A percentile compares a stretch with the other conserved stretches of the same genome.
These are phyloP conservation scores for Anolis apletophallus DNA, from an alignment of 2,797 vertebrate genomes.

Conservation along the genomic window DNA sequence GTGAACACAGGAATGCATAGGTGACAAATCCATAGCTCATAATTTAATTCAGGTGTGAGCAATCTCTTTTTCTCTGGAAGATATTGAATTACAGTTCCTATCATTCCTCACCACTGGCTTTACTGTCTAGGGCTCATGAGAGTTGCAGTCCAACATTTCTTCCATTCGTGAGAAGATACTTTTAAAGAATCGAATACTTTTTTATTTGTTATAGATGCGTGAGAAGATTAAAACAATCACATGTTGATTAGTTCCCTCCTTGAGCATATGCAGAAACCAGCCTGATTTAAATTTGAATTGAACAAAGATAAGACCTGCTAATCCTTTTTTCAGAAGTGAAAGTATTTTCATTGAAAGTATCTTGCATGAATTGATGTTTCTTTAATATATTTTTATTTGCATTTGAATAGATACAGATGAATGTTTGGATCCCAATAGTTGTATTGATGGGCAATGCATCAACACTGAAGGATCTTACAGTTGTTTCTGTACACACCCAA, in stretches of 20 bases:
- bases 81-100: neutral
- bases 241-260: neutral
- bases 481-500: conserved; percentile 91
- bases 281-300: conserved; percentile 25
- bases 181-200: conserved; percentile 22
- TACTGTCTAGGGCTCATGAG: neutral
- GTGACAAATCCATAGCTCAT: neutral
- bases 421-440: conserved; percentile 90
- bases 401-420: conserved; percentile 89
- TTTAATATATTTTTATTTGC: conserved; percentile 64
- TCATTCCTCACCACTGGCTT: neutral
- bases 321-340: conserved; percentile 26
- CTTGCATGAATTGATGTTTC: conserved; percentile 61
- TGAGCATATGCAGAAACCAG: neutral
- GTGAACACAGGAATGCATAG: too few relatives aligned
- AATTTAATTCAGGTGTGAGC: neutral
- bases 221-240: neutral
- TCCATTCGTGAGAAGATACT: conserved; percentile 4
- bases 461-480: conserved; percentile 93
- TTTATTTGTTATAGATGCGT: neutral
- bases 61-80: neutral
- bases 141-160: neutral
- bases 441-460: conserved; percentile 88
- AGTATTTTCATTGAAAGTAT: conserved; percentile 47
- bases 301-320: conserved; percentile 36